Evolutionary conservation across 2,888 invertebrate genomes (phyloP), one percentile per base, ranked within the genome.

Genomic region (Seira sanloemensis): DNA sequence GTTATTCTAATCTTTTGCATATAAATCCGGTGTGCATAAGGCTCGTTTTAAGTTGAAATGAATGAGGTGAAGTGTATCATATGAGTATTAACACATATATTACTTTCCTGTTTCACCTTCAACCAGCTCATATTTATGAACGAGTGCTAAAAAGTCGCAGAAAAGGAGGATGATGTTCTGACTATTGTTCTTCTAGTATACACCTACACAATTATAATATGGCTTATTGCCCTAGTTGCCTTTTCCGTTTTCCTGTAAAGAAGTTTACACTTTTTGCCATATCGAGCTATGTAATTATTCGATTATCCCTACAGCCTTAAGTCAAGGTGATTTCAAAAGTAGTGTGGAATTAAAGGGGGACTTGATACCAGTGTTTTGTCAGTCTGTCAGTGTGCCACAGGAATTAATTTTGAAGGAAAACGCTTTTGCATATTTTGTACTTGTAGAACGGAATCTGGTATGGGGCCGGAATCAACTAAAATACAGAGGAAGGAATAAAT

Each of bases 211-310:
- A 67, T n/a, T n/a, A n/a, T n/a, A n/a, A 68, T 19, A 78, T 85
- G 85, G 71, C 74, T 86, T 74, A 78, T 86, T 86, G 85, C 78
- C 85, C 85, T 77, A 86, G 85, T 78, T 86, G 71, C 24, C 81
- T 78, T 86, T 82, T 86, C 85, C 82, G 81, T 80, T 86, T 86
- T 82, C 85, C 80, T 80, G 76, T 77, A 67, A n/a, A n/a, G 62
- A 18, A 24, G 18, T 74, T 58, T n/a, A n/a, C n/a, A n/a, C n/a
- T n/a, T n/a, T n/a, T n/a, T n/a, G n/a, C n/a, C n/a, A n/a, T n/a
- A n/a, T n/a, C n/a, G n/a, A n/a, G n/a, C n/a, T n/a, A n/a, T n/a
- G n/a, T n/a, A n/a, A n/a, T n/a, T n/a, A n/a, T n/a, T n/a, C n/a
- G n/a, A n/a, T n/a, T n/a, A n/a, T n/a, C n/a, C n/a, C n/a, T n/a